These are phyloP conservation scores for Saccopteryx leptura DNA, from an alignment of 2,113 vertebrate genomes.

Conservation along the genomic window DNA sequence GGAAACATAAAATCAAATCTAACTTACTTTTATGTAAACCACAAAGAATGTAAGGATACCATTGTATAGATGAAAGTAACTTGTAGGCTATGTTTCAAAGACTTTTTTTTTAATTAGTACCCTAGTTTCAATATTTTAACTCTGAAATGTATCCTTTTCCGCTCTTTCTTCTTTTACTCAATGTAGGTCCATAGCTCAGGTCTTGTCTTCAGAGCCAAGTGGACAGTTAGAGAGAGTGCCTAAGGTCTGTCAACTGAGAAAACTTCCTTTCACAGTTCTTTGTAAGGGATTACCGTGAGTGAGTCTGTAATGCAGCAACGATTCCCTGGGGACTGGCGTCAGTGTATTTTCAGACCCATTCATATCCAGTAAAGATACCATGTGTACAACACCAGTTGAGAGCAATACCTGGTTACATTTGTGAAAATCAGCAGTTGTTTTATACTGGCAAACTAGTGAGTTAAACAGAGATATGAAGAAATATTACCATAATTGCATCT, in stretches of 20 bases:
- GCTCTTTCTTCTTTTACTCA: slow-evolving; percentile 30
- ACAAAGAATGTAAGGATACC: slow-evolving; percentile 25
- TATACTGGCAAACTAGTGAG: not conserved
- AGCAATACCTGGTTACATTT: not conserved
- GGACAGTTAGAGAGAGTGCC: not conserved
- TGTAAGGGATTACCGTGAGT: not conserved
- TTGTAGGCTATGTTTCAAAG: slow-evolving; percentile 1
- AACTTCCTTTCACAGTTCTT: not conserved
- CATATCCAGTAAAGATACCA: not conserved
- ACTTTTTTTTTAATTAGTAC: slow-evolving; percentile 49
- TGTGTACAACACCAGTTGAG: not conserved
- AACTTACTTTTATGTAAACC: slow-evolving; percentile 42
- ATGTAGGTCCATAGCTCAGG: not conserved
- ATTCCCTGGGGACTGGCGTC: not conserved
- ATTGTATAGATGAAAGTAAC: slow-evolving; percentile 28
- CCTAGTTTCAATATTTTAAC: not conserved
- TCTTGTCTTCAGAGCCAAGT: slow-evolving; percentile 46
- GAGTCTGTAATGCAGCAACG: not conserved
- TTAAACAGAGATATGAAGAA: slow-evolving; percentile 15
- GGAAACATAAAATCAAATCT: slow-evolving; percentile 47
- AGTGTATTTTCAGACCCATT: not conserved
- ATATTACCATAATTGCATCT: not conserved
- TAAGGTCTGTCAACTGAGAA: not conserved
- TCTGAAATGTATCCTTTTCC: slow-evolving; percentile 10
- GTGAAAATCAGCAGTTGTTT: not conserved